Evolutionary conservation across 2,797 vertebrate genomes (phyloP).

Genomic region (Chaunax sp.): DNA sequence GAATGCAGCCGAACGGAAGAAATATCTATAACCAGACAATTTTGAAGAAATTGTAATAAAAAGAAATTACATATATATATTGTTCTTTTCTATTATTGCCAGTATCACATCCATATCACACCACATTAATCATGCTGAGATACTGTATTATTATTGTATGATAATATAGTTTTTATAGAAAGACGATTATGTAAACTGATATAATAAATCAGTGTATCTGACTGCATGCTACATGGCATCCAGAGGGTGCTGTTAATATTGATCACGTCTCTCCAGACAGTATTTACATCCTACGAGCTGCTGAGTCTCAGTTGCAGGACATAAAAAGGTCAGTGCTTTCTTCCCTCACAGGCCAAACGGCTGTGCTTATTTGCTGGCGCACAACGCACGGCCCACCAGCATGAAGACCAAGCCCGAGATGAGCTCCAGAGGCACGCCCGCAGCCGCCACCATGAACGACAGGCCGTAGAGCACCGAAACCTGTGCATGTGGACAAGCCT

Average conservation of each 20-base stretch:
- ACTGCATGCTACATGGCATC: constrained; percentile 13
- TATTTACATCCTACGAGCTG: constrained; percentile 39
- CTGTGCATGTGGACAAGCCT: constrained; percentile 64
- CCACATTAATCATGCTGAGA: too few relatives aligned
- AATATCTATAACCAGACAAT: constrained; percentile 1
- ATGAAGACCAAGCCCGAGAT: constrained; percentile 88
- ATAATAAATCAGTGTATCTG: constrained; percentile 2
- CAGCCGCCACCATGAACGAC: constrained; percentile 87
- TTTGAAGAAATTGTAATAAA: background rate
- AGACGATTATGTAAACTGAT: background rate
- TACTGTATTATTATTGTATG: too few relatives aligned
- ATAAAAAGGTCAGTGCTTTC: constrained; percentile 36
- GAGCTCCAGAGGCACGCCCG: constrained; percentile 85
- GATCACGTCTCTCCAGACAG: constrained; percentile 20
- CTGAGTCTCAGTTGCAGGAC: constrained; percentile 32
- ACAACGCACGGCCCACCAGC: constrained; percentile 80
- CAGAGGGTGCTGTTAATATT: constrained; percentile 25
- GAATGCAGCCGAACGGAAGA: background rate
- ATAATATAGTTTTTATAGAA: too few relatives aligned
- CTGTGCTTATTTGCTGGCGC: constrained; percentile 73
- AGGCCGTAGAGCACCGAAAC: constrained; percentile 86
- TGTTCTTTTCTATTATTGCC: background rate
- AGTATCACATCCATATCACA: background rate
- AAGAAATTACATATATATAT: background rate
- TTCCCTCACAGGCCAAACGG: background rate